Evolutionary conservation across 1,140 invertebrate genomes (phyloP).

Genomic region (Aphelenchoides fujianensis): DNA sequence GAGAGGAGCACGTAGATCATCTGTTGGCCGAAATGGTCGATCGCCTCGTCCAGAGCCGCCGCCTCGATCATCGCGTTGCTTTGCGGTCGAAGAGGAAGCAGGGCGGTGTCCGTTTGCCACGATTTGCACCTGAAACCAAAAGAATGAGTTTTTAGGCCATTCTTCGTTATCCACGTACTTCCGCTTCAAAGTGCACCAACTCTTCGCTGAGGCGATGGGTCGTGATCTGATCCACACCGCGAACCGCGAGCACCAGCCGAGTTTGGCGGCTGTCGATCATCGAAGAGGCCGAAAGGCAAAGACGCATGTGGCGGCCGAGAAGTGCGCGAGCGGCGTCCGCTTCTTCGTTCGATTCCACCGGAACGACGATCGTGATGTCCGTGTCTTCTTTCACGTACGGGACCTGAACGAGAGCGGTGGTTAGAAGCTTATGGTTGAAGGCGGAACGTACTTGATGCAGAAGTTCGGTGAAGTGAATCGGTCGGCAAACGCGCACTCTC

Average conservation of each 20-base stretch:
- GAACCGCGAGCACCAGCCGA: conserved; percentile 38
- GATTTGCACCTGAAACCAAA: conserved; percentile 50
- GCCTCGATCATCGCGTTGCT: conserved; percentile 34
- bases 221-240: conserved; percentile 29
- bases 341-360: conserved; percentile 45
- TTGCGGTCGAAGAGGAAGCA: conserved; percentile 35
- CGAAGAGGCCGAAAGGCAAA: conserved; percentile 34
- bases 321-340: conserved; percentile 33
- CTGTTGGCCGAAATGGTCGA: conserved; percentile 60
- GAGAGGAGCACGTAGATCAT: conserved; percentile 55
- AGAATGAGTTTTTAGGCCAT: conserved; percentile 21
- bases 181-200: conserved; percentile 53
- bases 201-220: conserved; percentile 47
- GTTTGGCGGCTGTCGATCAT: conserved; percentile 43
- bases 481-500: conserved; percentile 47
- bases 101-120: conserved; percentile 43
- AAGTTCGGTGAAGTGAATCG: conserved; percentile 55
- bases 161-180: conserved; percentile 31
- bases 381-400: conserved; percentile 62
- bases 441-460: conserved; percentile 47
- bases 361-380: conserved; percentile 58
- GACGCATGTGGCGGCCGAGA: conserved; percentile 30
- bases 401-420: conserved; percentile 43
- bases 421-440: conserved; percentile 12
- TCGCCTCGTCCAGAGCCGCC: conserved; percentile 58